These are phyloP conservation scores for Matsumurasca onukii DNA, from an alignment of 1,140 invertebrate species.

Conservation along the genomic window DNA sequence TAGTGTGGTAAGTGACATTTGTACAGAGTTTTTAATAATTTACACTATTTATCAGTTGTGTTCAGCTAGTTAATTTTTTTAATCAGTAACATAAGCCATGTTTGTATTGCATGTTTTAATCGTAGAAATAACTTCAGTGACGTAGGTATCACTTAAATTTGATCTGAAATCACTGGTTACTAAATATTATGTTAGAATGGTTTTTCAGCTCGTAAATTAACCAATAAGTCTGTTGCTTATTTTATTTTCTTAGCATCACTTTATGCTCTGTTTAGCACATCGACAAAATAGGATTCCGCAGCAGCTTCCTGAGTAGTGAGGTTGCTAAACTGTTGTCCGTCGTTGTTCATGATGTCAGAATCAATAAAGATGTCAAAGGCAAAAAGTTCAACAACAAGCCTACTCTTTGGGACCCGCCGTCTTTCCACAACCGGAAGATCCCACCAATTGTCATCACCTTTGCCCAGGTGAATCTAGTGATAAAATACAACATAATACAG, in stretches of 20 bases:
- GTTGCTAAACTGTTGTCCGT: conserved; percentile 85
- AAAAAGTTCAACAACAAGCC: conserved; percentile 35
- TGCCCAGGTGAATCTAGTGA: conserved; percentile 63
- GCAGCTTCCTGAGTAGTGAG: conserved; percentile 87
- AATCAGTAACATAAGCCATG: background rate
- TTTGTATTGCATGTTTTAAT: background rate
- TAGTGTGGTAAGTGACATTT: conserved; percentile 59
- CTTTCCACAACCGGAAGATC: conserved; percentile 56
- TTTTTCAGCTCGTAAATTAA: too few species aligned
- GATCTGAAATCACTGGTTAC: background rate
- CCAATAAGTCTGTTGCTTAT: too few species aligned
- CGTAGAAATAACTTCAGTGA: background rate
- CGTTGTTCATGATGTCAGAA: conserved; percentile 77
- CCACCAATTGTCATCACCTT: conserved; percentile 76
- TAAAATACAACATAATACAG: too few species aligned
- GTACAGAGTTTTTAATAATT: too few species aligned
- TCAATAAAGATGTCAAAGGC: conserved; percentile 72
- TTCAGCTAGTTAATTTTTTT: background rate
- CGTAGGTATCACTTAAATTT: background rate
- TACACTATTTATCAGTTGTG: conserved; percentile 39
- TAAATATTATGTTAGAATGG: background rate
- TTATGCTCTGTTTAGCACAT: conserved; percentile 79
- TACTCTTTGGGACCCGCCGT: conserved; percentile 36
- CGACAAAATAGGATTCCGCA: conserved; percentile 81
- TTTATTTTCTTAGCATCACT: too few species aligned